phyloP scores from a whole-genome alignment of 1,140 invertebrate species.

The Formica selysi region DNA sequence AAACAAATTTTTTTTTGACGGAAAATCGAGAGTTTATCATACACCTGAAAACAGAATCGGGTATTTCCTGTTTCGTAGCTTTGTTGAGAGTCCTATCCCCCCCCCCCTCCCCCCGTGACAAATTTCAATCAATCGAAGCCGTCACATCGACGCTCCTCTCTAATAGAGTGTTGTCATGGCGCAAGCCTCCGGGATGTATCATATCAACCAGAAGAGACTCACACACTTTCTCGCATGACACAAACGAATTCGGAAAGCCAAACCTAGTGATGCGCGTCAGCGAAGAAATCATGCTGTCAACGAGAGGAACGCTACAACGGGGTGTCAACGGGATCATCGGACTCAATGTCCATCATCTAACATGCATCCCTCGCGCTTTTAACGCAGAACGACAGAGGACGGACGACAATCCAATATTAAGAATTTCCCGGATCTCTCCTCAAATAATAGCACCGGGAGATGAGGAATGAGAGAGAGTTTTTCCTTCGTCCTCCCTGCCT shows the following conservation, averaged over 20 bases:
- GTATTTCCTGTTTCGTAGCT: neutral
- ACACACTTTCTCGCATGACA: constrained; percentile 1
- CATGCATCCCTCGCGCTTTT: neutral
- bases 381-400: neutral
- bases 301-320: constrained; percentile 12
- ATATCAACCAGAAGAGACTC: constrained; percentile 20
- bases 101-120: neutral
- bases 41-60: neutral
- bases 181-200: constrained; percentile 37
- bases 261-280: constrained; percentile 20
- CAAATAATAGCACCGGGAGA: constrained; percentile 38
- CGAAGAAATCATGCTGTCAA: constrained; percentile 21
- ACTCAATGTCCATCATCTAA: neutral
- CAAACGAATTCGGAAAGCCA: constrained; percentile 8
- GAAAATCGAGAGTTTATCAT: constrained; percentile 26
- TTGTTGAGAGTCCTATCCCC: constrained; percentile 7
- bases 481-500: neutral
- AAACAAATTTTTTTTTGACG: neutral
- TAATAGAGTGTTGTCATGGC: constrained; percentile 20
- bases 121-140: constrained; percentile 38
- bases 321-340: neutral
- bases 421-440: constrained; percentile 1
- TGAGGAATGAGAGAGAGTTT: neutral
- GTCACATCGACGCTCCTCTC: neutral
- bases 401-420: neutral